Base-by-base conservation (phyloP, 2,888 invertebrate species). In the Metopia argyrocephala region DNA sequence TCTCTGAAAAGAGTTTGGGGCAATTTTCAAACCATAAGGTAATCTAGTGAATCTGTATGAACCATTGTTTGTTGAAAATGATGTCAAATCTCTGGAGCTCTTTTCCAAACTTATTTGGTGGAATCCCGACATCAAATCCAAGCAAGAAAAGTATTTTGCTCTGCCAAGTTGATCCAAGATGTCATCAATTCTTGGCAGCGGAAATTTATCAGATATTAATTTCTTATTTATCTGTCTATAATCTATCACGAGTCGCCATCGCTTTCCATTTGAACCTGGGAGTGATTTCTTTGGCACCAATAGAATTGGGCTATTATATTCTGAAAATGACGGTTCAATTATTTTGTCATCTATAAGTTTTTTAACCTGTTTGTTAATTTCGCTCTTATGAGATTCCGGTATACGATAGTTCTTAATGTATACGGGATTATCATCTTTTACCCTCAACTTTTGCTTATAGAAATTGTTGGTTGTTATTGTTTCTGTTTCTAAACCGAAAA, bases 311-410 rank as follows among this genome's bases (percentile, higher is more conserved):
- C 54, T 54, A 2, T 54, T 21, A 21, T 54, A 54, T 20, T 1
- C 18, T 5, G 54, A 54, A 27, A 54, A 25, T 7, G 31, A 54
- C 6, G 54, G 54, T 27, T 54, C 54, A 15, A 54, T 15, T 25
- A 28, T 54, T 68, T 85, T 84, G 79, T 85, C 84, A 83, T 84
- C 84, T 85, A 85, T 85, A 5, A 84, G 84, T 84, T 76, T 84
- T 18, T 46, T 18, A 46, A 46, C 46, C 15, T 46, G 31, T 7
- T 31, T 31, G 9, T 5, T 31, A 5, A 31, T 31, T 31, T 31
- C 31, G n/a, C n/a, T n/a, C n/a, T n/a, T n/a, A n/a, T n/a, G n/a
- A n/a, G n/a, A n/a, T n/a, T n/a, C n/a, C n/a, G n/a, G n/a, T n/a
- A n/a, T n/a, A n/a, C n/a, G n/a, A n/a, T n/a, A n/a, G n/a, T n/a